Percentiles rank a stretch among this genome's conserved stretches.
These are phyloP conservation scores for Saguinus imperator DNA, from an alignment of 2,113 vertebrate genomes.

Conservation along the genomic window DNA sequence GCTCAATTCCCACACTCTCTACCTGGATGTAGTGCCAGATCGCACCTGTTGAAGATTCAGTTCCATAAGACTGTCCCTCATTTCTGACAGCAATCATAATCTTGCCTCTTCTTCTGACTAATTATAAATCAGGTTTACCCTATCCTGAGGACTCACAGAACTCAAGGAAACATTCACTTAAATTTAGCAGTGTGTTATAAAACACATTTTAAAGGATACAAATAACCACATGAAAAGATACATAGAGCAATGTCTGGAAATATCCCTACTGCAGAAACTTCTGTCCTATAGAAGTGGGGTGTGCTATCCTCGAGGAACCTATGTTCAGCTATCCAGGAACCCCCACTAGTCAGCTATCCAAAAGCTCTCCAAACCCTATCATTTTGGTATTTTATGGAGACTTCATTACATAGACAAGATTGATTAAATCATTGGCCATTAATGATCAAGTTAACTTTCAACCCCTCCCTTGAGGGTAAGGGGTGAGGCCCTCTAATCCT, in stretches of 20 bases:
- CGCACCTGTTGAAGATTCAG: background rate
- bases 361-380: background rate
- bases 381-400: background rate
- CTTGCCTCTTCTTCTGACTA: background rate
- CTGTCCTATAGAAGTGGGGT: background rate
- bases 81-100: background rate
- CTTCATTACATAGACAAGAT: background rate
- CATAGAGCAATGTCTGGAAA: background rate
- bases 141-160: background rate
- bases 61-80: background rate
- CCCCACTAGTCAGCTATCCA: background rate
- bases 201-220: background rate
- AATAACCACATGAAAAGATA: background rate
- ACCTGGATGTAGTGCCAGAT: background rate
- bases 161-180: background rate
- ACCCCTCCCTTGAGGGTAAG: background rate
- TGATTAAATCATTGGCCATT: background rate
- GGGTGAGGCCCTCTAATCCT: background rate
- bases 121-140: background rate
- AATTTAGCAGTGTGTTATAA: background rate
- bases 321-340: background rate
- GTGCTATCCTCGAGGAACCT: background rate
- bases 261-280: background rate
- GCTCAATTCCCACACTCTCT: background rate
- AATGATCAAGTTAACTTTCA: background rate